Base-by-base conservation (phyloP, 1,140 invertebrate species). In the Drosophila leontia region DNA sequence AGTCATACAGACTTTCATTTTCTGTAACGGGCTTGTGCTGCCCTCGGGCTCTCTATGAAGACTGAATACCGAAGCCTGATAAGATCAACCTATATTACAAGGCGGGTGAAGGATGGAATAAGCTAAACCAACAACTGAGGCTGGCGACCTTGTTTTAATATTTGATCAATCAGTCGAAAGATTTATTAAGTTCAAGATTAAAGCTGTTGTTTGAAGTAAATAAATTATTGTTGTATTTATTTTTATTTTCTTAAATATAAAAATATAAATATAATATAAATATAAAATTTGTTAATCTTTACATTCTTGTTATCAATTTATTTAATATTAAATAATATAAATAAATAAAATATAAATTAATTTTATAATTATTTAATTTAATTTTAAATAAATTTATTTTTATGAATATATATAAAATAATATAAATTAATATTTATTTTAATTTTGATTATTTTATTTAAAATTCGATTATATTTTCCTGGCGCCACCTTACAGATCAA, bases 151-250 rank as follows among this genome's bases (percentile, higher is more conserved):
- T 37, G 12, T 55, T 55, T 37, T 0, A 3, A 55, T 55, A 23
- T 55, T 55, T 55, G 19, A 23, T 55, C 17, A 37, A 4, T 19
- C 34, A 55, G 51, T 37, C 51, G 19, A 17, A 17, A 50, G 7
- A 29, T 50, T 15, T 8, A n/a, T 29, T 29, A 29, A 35, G 17
- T 23, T 37, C 7, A 13, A 23, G 34, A 55, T 37, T 55, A 1
- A 37, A 37, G 19, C 32, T 8, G 3, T 4, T 19, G 11, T 19
- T 35, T 53, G 0, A 13, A 2, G 11, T 53, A 0, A 7, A 34
- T 17, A 34, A 51, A 4, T 12, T 12, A 34, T 34, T 13, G 7
- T 8, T 19, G 8, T 12, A 35, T 35, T 35, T 19, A 19, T 19
- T 1, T 23, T 23, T 23, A 23, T 19, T 7, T 19, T 17, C 11